Evolutionary conservation across 2,113 vertebrate species (phyloP).

Genomic region (Antechinus flavipes): DNA sequence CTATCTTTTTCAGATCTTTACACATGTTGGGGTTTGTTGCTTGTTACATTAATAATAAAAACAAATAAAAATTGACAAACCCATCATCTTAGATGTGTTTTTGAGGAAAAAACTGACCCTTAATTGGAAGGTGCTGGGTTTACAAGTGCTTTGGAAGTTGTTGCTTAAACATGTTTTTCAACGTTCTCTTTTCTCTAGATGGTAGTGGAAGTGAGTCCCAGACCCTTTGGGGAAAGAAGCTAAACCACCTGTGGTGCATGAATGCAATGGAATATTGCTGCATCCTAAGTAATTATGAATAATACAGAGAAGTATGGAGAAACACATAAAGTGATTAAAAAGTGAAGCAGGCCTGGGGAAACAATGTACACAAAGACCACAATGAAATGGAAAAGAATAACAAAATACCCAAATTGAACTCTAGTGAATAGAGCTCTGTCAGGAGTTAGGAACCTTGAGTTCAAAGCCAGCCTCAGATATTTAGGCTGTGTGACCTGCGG

Average conservation of each 20-base stretch:
- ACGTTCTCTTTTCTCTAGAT: neutral
- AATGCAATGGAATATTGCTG: neutral
- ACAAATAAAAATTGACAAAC: neutral
- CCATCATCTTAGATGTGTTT: neutral
- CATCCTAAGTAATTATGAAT: neutral
- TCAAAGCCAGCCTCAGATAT: neutral
- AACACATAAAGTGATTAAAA: neutral
- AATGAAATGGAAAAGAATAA: neutral
- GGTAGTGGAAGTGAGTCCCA: neutral
- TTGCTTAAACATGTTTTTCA: constrained; percentile 18
- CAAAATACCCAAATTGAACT: neutral
- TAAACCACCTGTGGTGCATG: neutral
- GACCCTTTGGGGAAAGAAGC: neutral
- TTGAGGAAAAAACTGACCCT: neutral
- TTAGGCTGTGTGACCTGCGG: neutral
- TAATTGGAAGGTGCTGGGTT: neutral
- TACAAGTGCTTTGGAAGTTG: neutral
- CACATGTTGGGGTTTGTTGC: neutral
- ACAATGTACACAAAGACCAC: neutral
- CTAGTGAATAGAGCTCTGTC: neutral
- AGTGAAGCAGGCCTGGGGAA: neutral
- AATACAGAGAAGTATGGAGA: neutral
- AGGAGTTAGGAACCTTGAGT: neutral
- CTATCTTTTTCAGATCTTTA: neutral
- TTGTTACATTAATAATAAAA: neutral